A percentile compares a stretch with the other conserved stretches of the same genome.
Evolutionary conservation across 2,113 vertebrate species (phyloP).

Genomic region (Neopipo cinnamomea): DNA sequence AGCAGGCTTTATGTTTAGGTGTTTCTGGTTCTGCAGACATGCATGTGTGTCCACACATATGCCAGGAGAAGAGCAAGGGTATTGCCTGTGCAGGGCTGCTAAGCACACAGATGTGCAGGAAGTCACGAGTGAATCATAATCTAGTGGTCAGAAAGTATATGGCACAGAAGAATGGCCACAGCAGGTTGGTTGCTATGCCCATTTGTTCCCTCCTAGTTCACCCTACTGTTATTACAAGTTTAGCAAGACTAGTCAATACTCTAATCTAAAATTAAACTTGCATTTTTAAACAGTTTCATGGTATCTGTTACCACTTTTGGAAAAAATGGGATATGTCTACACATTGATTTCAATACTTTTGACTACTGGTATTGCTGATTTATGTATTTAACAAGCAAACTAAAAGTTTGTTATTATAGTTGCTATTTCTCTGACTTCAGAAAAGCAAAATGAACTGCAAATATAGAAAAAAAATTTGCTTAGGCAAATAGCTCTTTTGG

Average conservation of each 20-base stretch:
- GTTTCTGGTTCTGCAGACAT: neutral
- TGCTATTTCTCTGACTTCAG: neutral
- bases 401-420: neutral
- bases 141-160: neutral
- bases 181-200: neutral
- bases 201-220: neutral
- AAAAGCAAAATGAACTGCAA: neutral
- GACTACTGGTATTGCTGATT: neutral
- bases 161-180: neutral
- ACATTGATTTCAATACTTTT: neutral
- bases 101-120: neutral
- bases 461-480: neutral
- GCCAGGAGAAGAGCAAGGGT: neutral
- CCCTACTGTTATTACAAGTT: neutral
- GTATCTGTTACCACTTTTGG: neutral
- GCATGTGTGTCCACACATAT: accelerated
- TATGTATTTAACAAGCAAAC: neutral
- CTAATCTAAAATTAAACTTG: neutral
- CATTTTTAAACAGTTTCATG: neutral
- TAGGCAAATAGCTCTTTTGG: neutral
- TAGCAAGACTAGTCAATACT: neutral
- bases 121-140: neutral
- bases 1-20: neutral
- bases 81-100: neutral
- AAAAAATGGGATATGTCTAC: neutral